phyloP scores from a whole-genome alignment of 2,797 vertebrate genomes.

The Oreochromis mossambicus region DNA sequence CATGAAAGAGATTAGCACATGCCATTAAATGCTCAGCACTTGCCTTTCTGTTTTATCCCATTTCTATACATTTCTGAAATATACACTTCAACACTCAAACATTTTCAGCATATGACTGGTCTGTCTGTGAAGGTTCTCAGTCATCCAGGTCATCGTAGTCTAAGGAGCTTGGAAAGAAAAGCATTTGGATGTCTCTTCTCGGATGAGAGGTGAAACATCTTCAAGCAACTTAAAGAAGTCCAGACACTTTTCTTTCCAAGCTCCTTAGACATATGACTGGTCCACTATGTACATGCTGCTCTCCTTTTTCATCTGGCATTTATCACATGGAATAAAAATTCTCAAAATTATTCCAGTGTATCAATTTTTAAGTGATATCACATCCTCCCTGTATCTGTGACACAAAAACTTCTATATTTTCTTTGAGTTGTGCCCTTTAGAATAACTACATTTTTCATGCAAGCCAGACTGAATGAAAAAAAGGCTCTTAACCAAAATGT shows the following conservation, averaged over 20 bases:
- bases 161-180: too few species aligned
- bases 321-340: not conserved
- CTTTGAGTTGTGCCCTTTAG: not conserved
- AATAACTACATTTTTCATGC: not conserved
- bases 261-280: not conserved
- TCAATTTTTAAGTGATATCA: not conserved
- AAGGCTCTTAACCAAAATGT: not conserved
- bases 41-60: not conserved
- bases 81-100: not conserved
- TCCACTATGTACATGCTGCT: not conserved
- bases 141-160: not conserved
- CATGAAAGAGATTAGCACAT: not conserved
- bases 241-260: rapidly evolving
- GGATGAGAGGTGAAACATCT: too few species aligned
- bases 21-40: not conserved
- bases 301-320: not conserved
- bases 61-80: not conserved
- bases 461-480: not conserved
- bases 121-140: not conserved
- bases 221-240: not conserved
- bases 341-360: not conserved
- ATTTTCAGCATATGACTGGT: not conserved
- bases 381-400: not conserved
- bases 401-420: not conserved
- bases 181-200: not conserved